Evolutionary conservation across 2,797 vertebrate species (phyloP).

Genomic region (Cygnus olor): DNA sequence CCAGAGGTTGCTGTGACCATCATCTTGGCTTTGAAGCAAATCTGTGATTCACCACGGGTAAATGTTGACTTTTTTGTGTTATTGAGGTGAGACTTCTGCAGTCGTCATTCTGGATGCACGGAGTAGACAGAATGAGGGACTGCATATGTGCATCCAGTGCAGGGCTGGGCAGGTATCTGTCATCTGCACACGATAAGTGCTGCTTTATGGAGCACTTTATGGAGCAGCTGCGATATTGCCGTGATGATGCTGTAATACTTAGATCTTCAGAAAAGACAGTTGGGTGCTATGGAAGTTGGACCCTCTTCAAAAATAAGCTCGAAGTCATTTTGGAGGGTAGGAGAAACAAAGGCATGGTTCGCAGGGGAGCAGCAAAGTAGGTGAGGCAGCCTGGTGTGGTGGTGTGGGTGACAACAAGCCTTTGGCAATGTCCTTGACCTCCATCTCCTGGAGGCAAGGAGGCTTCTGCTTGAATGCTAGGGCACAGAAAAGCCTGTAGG

Average conservation of each 20-base stretch:
- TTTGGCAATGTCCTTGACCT: background rate
- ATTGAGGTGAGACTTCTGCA: background rate
- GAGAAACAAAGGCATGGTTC: background rate
- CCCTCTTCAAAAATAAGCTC: background rate
- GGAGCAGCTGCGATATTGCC: background rate
- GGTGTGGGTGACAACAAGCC: no score
- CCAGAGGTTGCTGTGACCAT: background rate
- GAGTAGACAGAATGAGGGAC: background rate
- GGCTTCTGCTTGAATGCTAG: background rate
- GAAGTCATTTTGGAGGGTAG: background rate
- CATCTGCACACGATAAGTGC: background rate
- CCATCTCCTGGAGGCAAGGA: background rate
- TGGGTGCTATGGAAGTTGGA: background rate
- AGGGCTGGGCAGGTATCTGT: background rate
- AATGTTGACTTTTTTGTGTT: background rate
- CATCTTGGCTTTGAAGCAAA: background rate
- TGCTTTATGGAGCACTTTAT: background rate
- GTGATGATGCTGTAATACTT: background rate
- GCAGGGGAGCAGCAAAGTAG: background rate
- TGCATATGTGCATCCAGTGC: accelerated
- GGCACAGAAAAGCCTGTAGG: background rate
- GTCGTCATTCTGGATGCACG: background rate
- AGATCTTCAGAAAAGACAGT: background rate
- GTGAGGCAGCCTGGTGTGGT: background rate
- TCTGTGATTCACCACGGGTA: background rate